Evolutionary conservation across 2,888 invertebrate species (phyloP).

Genomic region (Anagyrus pseudococci): DNA sequence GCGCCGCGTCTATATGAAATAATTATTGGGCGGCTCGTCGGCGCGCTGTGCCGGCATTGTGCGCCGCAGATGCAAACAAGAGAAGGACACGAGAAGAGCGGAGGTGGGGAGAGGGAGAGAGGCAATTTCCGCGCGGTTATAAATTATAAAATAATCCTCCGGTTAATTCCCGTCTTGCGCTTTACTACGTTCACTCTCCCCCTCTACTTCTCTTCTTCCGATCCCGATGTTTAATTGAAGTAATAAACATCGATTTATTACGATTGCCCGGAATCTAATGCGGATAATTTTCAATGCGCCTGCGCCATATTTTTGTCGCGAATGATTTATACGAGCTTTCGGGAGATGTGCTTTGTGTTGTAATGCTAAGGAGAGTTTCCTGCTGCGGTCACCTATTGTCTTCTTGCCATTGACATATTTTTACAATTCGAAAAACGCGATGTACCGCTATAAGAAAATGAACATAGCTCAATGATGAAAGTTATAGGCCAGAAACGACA

Average conservation of each 20-base stretch:
- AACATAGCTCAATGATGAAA: no score
- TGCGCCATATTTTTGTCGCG: background rate
- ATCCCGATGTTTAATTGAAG: constrained; percentile 54
- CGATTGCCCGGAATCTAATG: constrained; percentile 31
- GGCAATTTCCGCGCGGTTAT: constrained; percentile 49
- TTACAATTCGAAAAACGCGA: no score
- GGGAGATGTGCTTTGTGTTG: no score
- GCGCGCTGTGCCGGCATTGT: no score
- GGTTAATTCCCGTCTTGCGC: constrained; percentile 54
- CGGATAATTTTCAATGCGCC: constrained; percentile 22
- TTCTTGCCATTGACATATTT: no score
- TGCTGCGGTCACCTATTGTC: no score
- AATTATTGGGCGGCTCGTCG: constrained; percentile 46
- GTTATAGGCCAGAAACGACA: no score
- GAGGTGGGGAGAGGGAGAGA: constrained; percentile 36
- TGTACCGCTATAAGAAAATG: no score
- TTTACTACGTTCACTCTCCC: constrained; percentile 51
- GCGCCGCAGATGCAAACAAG: constrained; percentile 48
- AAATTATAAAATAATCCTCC: constrained; percentile 58
- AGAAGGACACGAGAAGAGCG: constrained; percentile 46
- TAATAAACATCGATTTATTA: constrained; percentile 46
- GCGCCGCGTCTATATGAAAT: constrained; percentile 44
- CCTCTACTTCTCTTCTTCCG: no score
- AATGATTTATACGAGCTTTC: background rate
- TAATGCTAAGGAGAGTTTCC: no score